These are phyloP conservation scores for Leucoraja ocellata DNA, from an alignment of 2,797 vertebrate genomes.

Conservation along the genomic window DNA sequence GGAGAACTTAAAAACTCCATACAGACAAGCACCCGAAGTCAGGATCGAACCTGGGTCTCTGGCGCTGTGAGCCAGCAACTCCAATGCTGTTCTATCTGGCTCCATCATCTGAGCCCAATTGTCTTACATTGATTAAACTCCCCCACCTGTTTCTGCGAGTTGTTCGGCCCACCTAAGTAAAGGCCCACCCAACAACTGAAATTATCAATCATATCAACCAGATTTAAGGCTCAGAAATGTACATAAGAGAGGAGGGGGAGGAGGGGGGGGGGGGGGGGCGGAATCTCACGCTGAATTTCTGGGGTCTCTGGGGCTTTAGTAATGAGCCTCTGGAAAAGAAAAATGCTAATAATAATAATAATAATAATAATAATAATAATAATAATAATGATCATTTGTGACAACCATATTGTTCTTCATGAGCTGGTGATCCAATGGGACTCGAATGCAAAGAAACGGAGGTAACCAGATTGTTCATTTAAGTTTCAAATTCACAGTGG, in stretches of 20 bases:
- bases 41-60: too few relatives aligned
- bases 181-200: not conserved
- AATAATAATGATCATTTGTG: not conserved
- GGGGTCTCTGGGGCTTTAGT: not conserved
- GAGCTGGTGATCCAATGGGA: slow-evolving; percentile 3
- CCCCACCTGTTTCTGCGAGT: not conserved
- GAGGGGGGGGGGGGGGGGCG: too few relatives aligned
- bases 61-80: too few relatives aligned
- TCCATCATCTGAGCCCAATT: not conserved
- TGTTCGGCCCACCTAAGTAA: not conserved
- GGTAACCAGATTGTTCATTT: slow-evolving; percentile 14
- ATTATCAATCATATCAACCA: not conserved
- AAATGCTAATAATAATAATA: too few relatives aligned
- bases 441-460: not conserved
- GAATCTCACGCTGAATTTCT: not conserved
- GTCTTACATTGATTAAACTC: not conserved
- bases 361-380: too few relatives aligned
- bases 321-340: not conserved
- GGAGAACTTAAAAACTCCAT: too few relatives aligned
- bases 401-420: not conserved
- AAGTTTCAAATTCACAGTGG: not conserved
- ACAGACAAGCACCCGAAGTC: too few relatives aligned
- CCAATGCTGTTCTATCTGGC: too few relatives aligned
- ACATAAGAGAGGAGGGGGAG: not conserved
- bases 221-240: not conserved